Conservation (phyloP, 1,140 invertebrate species). For the Aradophagus sp. region DNA sequence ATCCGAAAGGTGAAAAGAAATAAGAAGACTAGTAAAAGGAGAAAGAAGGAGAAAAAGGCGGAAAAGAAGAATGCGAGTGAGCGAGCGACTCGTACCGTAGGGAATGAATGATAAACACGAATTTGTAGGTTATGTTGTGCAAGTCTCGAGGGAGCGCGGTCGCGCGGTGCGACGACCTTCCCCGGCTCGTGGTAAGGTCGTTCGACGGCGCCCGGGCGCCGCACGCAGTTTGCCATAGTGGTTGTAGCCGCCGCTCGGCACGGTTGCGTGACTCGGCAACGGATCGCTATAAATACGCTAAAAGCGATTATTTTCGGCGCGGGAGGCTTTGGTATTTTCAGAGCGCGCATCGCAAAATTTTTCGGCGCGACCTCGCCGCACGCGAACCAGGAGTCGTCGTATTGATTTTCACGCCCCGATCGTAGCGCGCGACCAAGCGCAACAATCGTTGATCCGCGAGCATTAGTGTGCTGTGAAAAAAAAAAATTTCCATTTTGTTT, state of each 20-base stretch:
- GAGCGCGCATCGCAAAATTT: not conserved
- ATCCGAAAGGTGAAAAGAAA: no score
- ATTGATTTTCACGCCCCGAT: constrained; percentile 73
- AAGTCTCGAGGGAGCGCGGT: constrained; percentile 30
- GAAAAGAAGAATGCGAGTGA: no score
- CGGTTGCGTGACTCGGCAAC: constrained; percentile 54
- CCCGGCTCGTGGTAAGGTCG: not conserved
- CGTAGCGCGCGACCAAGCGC: constrained; percentile 46
- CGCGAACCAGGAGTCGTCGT: constrained; percentile 63
- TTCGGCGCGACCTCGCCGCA: constrained; percentile 35
- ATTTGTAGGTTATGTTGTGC: constrained; percentile 53
- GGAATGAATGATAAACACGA: constrained; percentile 28
- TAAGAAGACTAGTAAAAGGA: no score
- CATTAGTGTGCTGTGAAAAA: no score
- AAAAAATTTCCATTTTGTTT: no score
- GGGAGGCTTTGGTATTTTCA: constrained; percentile 33
- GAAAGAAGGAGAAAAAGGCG: no score
- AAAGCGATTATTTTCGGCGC: constrained; percentile 62
- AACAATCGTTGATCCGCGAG: no score
- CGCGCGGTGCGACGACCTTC: not conserved
- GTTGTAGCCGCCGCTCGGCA: constrained; percentile 5
- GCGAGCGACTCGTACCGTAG: no score
- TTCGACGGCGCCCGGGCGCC: no score
- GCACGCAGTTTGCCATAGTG: no score
- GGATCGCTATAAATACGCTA: constrained; percentile 70